Percentiles rank a stretch among this genome's conserved stretches.
These are phyloP conservation scores for Octodon degus DNA, from an alignment of 2,113 vertebrate species.

Conservation along the genomic window DNA sequence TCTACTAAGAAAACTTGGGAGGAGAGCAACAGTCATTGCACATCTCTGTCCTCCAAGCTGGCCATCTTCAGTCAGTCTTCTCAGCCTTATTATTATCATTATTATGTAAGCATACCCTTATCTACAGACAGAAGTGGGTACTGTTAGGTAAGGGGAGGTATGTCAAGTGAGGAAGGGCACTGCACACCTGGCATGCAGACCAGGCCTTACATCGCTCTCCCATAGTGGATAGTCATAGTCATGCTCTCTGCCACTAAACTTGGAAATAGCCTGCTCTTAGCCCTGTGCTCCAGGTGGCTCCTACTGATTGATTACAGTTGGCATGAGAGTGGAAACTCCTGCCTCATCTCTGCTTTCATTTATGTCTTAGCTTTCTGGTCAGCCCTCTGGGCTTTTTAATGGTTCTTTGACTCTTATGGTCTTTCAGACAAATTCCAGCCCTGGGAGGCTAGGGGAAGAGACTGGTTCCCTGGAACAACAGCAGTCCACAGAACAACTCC, in stretches of 20 bases:
- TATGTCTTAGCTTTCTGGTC: constrained; percentile 19
- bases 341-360: not conserved
- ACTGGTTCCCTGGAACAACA: not conserved
- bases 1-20: accelerated
- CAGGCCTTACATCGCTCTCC: not conserved
- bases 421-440: not conserved
- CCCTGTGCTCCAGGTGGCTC: not conserved
- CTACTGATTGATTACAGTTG: not conserved
- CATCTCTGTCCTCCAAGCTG: constrained; percentile 58
- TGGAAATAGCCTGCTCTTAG: not conserved
- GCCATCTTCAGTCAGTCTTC: accelerated
- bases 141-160: not conserved
- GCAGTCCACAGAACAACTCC: not conserved
- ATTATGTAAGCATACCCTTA: constrained; percentile 61
- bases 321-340: not conserved
- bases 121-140: not conserved
- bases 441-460: not conserved
- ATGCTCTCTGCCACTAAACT: not conserved
- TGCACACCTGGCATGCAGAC: not conserved
- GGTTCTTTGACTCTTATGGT: not conserved
- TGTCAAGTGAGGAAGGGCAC: not conserved
- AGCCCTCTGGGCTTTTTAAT: not conserved
- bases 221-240: not conserved
- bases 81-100: too few species aligned
- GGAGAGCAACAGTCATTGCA: not conserved